These are phyloP conservation scores for Sigmodon hispidus DNA, from an alignment of 2,113 vertebrate species.

Conservation along the genomic window DNA sequence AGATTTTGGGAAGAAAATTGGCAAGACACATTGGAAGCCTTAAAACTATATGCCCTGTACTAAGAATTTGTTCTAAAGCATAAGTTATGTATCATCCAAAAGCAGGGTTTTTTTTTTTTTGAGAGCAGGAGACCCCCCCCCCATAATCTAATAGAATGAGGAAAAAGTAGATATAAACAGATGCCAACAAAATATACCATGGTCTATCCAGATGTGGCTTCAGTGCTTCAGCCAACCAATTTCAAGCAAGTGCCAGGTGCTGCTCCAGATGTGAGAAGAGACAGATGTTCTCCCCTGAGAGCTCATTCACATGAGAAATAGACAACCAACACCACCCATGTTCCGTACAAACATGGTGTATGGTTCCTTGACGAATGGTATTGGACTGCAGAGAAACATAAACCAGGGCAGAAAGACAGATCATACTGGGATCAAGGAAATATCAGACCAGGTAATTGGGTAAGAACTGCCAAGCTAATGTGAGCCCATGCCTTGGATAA, in stretches of 20 bases:
- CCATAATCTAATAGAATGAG: not conserved
- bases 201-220: not conserved
- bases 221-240: not conserved
- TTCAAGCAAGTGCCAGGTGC: not conserved
- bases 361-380: not conserved
- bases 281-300: not conserved
- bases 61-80: constrained; percentile 39
- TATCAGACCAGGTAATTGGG: not conserved
- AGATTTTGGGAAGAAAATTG: not conserved
- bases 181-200: not conserved
- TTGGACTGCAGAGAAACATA: not conserved
- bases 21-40: not conserved
- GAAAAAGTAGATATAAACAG: not conserved
- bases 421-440: not conserved
- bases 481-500: not conserved
- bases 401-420: not conserved
- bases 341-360: not conserved
- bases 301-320: accelerated
- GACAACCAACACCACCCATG: not conserved
- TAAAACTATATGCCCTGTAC: not conserved
- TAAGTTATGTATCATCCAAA: not conserved
- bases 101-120: not conserved
- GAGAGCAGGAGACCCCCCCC: not conserved
- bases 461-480: not conserved
- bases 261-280: not conserved